phyloP scores from a whole-genome alignment of 1,140 invertebrate species.

The Amphibalanus amphitrite region DNA sequence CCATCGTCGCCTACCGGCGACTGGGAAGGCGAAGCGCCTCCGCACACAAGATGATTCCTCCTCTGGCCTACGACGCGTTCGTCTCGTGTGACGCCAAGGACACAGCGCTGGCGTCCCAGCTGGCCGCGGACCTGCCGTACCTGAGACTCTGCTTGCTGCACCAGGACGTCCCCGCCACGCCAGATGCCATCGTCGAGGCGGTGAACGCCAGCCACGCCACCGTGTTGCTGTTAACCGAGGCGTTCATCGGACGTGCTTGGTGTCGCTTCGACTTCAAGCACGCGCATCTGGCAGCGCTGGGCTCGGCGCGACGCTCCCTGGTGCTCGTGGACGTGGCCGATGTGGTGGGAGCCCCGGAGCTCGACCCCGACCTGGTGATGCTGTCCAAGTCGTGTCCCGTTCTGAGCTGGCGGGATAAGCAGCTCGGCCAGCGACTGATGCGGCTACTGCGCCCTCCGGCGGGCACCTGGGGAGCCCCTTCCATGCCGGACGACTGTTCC shows the following conservation, averaged over 20 bases:
- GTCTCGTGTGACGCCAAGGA: slow-evolving; percentile 12
- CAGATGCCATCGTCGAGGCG: slow-evolving; percentile 10
- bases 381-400: neutral
- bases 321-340: neutral
- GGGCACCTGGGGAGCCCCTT: no score
- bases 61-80: slow-evolving; percentile 14
- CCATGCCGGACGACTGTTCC: slow-evolving; percentile 23
- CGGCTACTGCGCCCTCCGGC: neutral
- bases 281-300: slow-evolving; percentile 12
- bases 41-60: slow-evolving; percentile 9
- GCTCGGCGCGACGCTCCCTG: neutral
- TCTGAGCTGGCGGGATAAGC: neutral
- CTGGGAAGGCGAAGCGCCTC: slow-evolving; percentile 22
- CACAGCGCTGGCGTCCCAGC: slow-evolving; percentile 12
- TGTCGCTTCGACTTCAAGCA: slow-evolving; percentile 14
- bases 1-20: slow-evolving; percentile 36
- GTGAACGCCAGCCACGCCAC: neutral
- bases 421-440: neutral
- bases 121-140: neutral
- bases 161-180: slow-evolving; percentile 11
- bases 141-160: slow-evolving; percentile 10
- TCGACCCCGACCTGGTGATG: neutral
- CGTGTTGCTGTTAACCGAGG: slow-evolving; percentile 10
- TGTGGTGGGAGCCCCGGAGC: neutral
- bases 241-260: slow-evolving; percentile 14